A percentile compares a stretch with the other conserved stretches of the same genome.
Evolutionary conservation across 2,113 vertebrate species (phyloP).

Genomic region (Lepus americanus): DNA sequence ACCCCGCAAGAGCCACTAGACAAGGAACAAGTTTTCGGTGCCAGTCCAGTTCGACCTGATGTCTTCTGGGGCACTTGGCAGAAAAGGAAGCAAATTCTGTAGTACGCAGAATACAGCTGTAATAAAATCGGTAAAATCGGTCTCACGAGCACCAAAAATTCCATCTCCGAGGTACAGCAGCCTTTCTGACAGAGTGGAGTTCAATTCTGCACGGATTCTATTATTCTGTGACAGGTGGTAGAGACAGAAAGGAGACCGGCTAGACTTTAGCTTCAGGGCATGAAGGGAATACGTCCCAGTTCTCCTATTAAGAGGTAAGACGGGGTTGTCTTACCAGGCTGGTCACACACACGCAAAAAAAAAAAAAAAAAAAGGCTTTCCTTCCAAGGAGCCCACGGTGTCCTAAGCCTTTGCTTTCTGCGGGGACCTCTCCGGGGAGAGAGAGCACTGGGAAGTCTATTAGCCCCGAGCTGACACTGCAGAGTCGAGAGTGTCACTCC

Average conservation of each 20-base stretch:
- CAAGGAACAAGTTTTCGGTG: not conserved
- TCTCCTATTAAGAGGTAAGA: conserved; percentile 57
- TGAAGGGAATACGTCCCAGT: conserved; percentile 45
- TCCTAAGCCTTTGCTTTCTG: conserved; percentile 52
- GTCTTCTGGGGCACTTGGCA: not conserved
- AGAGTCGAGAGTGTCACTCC: conserved; percentile 39
- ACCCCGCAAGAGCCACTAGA: not conserved
- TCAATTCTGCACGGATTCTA: conserved; percentile 63
- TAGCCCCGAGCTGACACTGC: conserved; percentile 47
- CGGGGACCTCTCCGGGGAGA: not conserved
- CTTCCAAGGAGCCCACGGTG: not conserved
- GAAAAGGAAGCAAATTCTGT: not conserved
- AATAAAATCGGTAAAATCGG: not conserved
- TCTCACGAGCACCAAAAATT: conserved; percentile 39
- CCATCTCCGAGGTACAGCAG: conserved; percentile 33
- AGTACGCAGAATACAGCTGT: not conserved
- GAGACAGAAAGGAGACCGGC: conserved; percentile 52
- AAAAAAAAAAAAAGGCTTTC: conserved; percentile 19
- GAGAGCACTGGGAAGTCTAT: not conserved
- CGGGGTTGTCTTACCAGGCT: not conserved
- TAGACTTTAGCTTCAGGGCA: conserved; percentile 71
- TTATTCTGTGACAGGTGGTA: conserved; percentile 74
- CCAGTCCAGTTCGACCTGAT: not conserved
- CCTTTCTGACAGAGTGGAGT: conserved; percentile 7
- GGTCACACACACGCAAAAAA: not conserved